A percentile compares a stretch with the other conserved stretches of the same genome.
These are phyloP conservation scores for Cirrhinus molitorella DNA, from an alignment of 2,797 vertebrate species.

Conservation along the genomic window DNA sequence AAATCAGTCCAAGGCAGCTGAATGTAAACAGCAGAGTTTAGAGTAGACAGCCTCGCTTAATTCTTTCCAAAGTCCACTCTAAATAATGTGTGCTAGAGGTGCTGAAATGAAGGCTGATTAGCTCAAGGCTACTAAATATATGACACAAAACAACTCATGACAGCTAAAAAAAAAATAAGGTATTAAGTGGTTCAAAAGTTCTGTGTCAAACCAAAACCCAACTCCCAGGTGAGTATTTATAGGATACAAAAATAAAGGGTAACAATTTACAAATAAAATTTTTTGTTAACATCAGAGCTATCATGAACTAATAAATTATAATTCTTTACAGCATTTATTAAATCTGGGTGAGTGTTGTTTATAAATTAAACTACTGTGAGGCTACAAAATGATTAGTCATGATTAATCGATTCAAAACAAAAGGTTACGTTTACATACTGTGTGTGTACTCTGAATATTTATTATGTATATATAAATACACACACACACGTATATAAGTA, in stretches of 20 bases:
- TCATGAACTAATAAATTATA: background rate
- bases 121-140: background rate
- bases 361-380: too few species aligned
- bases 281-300: too few species aligned
- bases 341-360: background rate
- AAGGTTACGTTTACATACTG: too few species aligned
- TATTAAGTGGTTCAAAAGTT: background rate
- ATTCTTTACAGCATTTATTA: background rate
- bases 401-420: too few species aligned
- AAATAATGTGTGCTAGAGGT: background rate
- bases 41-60: background rate
- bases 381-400: too few species aligned
- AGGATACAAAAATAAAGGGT: background rate
- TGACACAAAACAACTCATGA: background rate
- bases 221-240: background rate
- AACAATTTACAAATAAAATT: too few species aligned
- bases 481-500: too few species aligned
- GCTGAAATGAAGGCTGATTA: background rate
- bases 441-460: too few species aligned
- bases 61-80: background rate
- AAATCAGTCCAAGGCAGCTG: background rate
- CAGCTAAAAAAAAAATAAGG: background rate
- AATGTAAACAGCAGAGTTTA: slow-evolving; percentile 18
- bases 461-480: too few species aligned
- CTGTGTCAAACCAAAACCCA: background rate